Base-by-base conservation (phyloP, 2,113 vertebrate genomes). In the Lophius piscatorius region DNA sequence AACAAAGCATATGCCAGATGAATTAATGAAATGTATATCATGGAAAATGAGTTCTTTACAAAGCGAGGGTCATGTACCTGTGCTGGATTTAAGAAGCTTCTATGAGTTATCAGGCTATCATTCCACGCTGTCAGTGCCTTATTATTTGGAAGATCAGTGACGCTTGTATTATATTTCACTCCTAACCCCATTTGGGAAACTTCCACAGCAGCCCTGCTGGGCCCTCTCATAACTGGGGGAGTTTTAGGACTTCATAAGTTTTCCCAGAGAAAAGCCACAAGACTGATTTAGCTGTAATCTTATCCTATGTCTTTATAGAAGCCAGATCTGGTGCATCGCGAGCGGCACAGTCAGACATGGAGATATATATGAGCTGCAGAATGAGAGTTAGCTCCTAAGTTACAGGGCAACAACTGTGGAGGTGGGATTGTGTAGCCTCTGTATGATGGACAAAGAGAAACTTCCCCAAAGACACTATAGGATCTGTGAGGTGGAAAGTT, bases 31-130 rank as follows among this genome's bases (percentile, higher is more conserved):
- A 90, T 71, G 68, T 87, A 80, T 78, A 88, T 90, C 87, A 92
- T 90, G 90, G 89, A 91, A 89, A 84, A 94, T 92, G 91, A 91
- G 93, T 94, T 94, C 91, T 93, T 92, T 90, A 91, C 85, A 91
- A 92, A 92, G 90, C 90, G 79, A 82, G 90, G 93, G 94, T 94
- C 93, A 91, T 92, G 91, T 94, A 94, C 92, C 93, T 95, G 90
- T 69, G 90, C 84, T 91, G 88, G 88, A 88, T 94, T 87, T 75
- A 90, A 85, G 93, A 92, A 92, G 90, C 92, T 85, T 89, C 92
- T 81, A 83, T 94, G 93, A 95, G 94, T 94, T 95, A 96, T 94
- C 93, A 92, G 92, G 92, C 93, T 91, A 94, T 94, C 94, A 94
- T 92, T 94, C 93, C 92, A 90, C 85, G 83, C 91, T 94, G 94